A percentile compares a stretch with the other conserved stretches of the same genome.
Evolutionary conservation across 2,888 invertebrate species (phyloP).

Genomic region (Eupithecia abbreviata): DNA sequence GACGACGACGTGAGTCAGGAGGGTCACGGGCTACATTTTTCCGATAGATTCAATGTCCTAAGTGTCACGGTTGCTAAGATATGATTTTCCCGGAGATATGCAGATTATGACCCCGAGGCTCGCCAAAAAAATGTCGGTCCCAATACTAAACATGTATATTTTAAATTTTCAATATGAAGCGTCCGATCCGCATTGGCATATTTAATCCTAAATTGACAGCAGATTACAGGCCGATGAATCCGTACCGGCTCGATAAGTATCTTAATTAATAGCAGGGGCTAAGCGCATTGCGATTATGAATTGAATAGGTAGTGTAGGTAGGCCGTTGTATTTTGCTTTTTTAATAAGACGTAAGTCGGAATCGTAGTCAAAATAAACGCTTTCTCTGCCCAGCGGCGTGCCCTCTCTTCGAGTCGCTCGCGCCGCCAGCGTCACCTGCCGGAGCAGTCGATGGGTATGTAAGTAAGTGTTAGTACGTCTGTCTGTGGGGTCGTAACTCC

Average conservation of each 20-base stretch:
- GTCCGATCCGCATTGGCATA: conserved; percentile 25
- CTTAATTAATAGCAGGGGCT: conserved; percentile 54
- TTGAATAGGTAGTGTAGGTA: background rate
- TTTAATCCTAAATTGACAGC: conserved; percentile 47
- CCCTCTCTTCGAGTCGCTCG: no score
- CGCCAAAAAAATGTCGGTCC: no score
- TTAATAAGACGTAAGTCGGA: background rate
- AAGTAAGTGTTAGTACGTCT: no score
- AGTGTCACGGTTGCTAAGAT: no score
- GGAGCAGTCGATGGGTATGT: no score
- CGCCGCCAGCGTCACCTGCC: no score
- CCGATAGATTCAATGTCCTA: no score
- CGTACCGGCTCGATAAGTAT: conserved; percentile 46
- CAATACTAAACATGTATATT: background rate
- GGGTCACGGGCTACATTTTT: no score
- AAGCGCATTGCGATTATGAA: conserved; percentile 22
- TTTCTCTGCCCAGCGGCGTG: background rate
- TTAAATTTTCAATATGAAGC: conserved; percentile 5
- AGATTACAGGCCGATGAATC: conserved; percentile 55
- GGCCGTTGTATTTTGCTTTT: background rate
- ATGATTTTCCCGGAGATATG: no score
- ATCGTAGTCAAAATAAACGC: background rate
- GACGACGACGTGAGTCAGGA: no score
- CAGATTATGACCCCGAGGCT: no score
- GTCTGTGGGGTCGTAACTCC: no score